Evolutionary conservation across 2,797 vertebrate genomes (phyloP).

Genomic region (Podarcis lilfordi): DNA sequence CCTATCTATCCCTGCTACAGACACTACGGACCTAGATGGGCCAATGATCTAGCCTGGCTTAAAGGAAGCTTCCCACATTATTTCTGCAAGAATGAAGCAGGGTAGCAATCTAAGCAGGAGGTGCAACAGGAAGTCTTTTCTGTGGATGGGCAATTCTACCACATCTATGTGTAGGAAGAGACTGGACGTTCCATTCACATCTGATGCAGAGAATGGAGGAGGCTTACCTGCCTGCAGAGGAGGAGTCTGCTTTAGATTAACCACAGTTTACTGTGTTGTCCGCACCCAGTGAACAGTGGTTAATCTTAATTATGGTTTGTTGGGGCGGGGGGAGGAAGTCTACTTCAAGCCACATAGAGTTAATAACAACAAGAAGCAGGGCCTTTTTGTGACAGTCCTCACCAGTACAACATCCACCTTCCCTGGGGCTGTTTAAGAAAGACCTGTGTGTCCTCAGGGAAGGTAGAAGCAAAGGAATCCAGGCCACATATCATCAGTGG

Average conservation of each 20-base stretch:
- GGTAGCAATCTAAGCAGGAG: background rate
- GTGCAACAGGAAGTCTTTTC: background rate
- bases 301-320: background rate
- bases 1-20: background rate
- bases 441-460: too few relatives aligned
- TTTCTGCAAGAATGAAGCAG: background rate
- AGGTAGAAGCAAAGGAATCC: too few relatives aligned
- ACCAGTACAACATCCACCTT: too few relatives aligned
- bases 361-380: background rate
- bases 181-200: background rate
- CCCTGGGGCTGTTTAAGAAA: too few relatives aligned
- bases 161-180: background rate
- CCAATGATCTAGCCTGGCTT: too few relatives aligned
- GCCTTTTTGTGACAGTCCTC: too few relatives aligned
- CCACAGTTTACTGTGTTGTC: background rate
- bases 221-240: background rate
- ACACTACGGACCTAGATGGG: background rate
- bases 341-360: background rate
- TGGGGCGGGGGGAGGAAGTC: background rate
- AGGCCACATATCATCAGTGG: too few relatives aligned
- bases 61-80: background rate
- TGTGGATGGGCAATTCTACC: background rate
- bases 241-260: background rate
- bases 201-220: background rate
- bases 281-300: background rate